Evolutionary conservation across 2,888 invertebrate species (phyloP).

Genomic region (Lycocerus yunnanus): DNA sequence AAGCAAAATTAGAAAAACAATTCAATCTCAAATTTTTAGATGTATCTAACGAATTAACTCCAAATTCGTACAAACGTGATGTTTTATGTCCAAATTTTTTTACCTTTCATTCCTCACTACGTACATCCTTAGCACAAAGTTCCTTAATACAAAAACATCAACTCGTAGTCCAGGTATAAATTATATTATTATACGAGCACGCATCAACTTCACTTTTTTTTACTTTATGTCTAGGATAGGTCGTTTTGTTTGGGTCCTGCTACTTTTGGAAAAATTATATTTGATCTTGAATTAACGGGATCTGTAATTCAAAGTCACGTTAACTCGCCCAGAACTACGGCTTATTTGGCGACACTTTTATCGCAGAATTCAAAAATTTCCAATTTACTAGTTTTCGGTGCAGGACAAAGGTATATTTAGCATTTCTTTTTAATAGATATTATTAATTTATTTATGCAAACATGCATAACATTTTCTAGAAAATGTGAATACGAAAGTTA

Average conservation of each 20-base stretch:
- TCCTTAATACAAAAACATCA: constrained; percentile 60
- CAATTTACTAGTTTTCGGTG: constrained; percentile 65
- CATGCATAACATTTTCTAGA: constrained; percentile 48
- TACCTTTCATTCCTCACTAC: constrained; percentile 60
- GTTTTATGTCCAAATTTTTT: constrained; percentile 59
- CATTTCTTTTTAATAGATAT: neutral
- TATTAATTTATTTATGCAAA: neutral
- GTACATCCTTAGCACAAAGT: constrained; percentile 62
- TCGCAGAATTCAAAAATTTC: constrained; percentile 64
- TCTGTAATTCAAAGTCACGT: constrained; percentile 80
- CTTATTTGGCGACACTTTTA: constrained; percentile 73
- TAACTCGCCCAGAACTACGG: constrained; percentile 77
- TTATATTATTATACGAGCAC: neutral
- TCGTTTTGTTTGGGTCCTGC: constrained; percentile 83
- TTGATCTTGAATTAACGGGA: constrained; percentile 68
- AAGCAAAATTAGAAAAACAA: constrained; percentile 40
- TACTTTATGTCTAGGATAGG: constrained; percentile 64
- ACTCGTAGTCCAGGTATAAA: constrained; percentile 62
- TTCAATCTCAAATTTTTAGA: constrained; percentile 42
- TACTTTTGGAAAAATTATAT: constrained; percentile 71
- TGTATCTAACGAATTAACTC: constrained; percentile 36
- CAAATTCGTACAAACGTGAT: constrained; percentile 51
- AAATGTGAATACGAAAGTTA: constrained; percentile 71
- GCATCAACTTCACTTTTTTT: neutral
- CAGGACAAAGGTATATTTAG: constrained; percentile 56